Base-by-base conservation (phyloP, 1,140 invertebrate species). In the Eurosta solidaginis region DNA sequence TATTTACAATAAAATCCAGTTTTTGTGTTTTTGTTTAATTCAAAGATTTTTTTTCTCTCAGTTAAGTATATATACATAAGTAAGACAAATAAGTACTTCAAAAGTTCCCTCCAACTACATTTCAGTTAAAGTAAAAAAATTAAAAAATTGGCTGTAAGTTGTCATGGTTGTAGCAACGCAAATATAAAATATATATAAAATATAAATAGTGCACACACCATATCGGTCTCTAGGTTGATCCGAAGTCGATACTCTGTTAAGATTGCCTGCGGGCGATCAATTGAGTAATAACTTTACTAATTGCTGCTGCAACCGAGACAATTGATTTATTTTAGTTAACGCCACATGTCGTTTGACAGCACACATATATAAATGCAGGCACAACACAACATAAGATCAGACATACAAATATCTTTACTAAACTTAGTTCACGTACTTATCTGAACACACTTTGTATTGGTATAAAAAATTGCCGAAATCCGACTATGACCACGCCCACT, bases 261-360 rank as follows among this genome's bases (percentile, higher is more conserved):
- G 22, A 29, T 33, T 27, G 74, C 74, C 74, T 47, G 74, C 74
- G 74, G 74, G 42, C 74, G 47, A 68, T 68, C 59, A 68, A 68
- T 68, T 68, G 59, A 68, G 59, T 68, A 68, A 68, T 68, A 68
- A 68, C 59, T 68, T 68, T 33, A 68, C 59, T 68, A 68, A 68
- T n/a, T n/a, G n/a, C 59, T 68, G 59, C 59, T 68, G 59, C 59
- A 40, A 40, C 59, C 59, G 59, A 68, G 59, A 68, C 59, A 68
- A 75, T 75, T 75, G 74, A 75, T 75, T 75, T 75, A 75, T 75
- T 75, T 75, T 75, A 75, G 74, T 75, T 75, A 75, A 75, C 74
- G 74, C 74, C 74, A 75, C 74, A 75, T 50, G 74, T 75, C 74
- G 74, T 47, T 75, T 14, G 29, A n/a, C n/a, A 3, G 5, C 29